phyloP scores from a whole-genome alignment of 2,888 invertebrate species.

The Cataglyphis albicans region DNA sequence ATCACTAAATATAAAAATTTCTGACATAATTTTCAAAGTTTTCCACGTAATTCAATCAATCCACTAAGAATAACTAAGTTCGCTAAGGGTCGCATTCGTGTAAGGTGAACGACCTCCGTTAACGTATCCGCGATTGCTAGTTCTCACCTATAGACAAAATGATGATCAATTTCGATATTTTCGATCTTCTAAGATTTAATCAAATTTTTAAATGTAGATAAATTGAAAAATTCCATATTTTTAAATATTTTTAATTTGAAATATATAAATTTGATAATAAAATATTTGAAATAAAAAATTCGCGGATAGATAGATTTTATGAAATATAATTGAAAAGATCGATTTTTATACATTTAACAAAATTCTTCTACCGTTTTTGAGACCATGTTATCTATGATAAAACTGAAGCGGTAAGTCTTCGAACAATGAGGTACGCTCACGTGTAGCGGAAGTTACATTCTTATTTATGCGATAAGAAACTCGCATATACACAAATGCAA shows the following conservation, averaged over 20 bases:
- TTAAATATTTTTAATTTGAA: not conserved
- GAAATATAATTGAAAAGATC: not conserved
- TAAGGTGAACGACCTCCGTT: conserved; percentile 32
- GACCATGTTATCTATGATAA: not conserved
- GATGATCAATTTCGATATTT: conserved; percentile 2
- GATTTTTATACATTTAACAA: not conserved
- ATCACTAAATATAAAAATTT: not conserved
- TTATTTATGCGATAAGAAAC: conserved; percentile 18
- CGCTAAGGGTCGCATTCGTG: conserved; percentile 14
- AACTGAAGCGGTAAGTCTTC: not conserved
- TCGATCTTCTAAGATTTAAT: not conserved
- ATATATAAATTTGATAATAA: not conserved
- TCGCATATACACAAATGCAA: conserved; percentile 5
- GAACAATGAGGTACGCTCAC: not conserved
- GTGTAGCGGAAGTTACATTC: not conserved
- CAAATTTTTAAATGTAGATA: not conserved
- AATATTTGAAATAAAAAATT: not conserved
- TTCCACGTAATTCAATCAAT: conserved; percentile 18
- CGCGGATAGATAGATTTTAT: not conserved
- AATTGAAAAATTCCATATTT: not conserved
- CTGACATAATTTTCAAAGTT: not conserved
- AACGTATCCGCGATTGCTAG: conserved; percentile 12
- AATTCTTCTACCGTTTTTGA: not conserved
- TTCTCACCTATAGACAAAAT: not conserved
- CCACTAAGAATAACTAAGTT: conserved; percentile 11